These are phyloP conservation scores for Parasteatoda lunata DNA, from an alignment of 2,888 invertebrate genomes.

Conservation along the genomic window DNA sequence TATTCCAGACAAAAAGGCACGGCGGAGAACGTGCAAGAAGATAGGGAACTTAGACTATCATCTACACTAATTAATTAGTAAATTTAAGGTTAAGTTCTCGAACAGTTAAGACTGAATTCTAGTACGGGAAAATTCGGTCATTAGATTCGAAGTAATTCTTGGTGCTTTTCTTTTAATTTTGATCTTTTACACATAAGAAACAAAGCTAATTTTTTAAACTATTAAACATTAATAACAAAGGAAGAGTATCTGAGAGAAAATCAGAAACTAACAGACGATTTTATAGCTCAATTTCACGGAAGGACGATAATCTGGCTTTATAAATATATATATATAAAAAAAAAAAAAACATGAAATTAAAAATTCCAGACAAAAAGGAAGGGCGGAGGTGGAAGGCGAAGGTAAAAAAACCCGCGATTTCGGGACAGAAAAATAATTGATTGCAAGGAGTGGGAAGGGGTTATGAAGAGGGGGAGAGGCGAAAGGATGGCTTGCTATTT, in stretches of 20 bases:
- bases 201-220: too few relatives aligned
- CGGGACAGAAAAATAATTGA: conserved; percentile 39
- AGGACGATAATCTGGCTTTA: not conserved
- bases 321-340: too few relatives aligned
- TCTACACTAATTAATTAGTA: too few relatives aligned
- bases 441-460: conserved; percentile 10
- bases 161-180: too few relatives aligned
- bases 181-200: too few relatives aligned
- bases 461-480: conserved; percentile 1
- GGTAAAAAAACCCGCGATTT: conserved; percentile 9
- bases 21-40: not conserved
- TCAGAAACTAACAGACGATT: not conserved
- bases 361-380: not conserved
- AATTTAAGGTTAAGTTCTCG: too few relatives aligned
- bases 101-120: too few relatives aligned
- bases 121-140: too few relatives aligned
- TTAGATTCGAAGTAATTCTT: too few relatives aligned
- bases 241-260: too few relatives aligned
- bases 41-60: too few relatives aligned
- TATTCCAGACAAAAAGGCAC: not conserved
- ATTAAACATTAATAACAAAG: too few relatives aligned
- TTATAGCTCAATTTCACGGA: not conserved
- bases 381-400: not conserved
- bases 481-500: conserved; percentile 35
- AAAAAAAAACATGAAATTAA: not conserved